Evolutionary conservation across 2,113 vertebrate genomes (phyloP).

Genomic region (Heterochromis multidens): DNA sequence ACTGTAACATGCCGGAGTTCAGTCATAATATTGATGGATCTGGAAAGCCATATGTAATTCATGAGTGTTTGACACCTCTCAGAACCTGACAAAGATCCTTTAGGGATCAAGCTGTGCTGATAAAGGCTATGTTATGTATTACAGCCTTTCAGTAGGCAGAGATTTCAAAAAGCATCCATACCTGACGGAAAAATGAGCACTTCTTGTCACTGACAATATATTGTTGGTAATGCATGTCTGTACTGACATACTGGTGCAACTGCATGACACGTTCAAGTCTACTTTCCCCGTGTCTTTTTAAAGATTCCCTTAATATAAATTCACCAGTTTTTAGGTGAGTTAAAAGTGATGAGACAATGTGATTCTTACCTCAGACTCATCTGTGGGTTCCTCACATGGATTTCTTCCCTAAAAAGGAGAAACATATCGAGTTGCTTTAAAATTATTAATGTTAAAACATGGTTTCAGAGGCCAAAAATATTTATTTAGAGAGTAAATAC

Average conservation of each 20-base stretch:
- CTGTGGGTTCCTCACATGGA: slow-evolving; percentile 86
- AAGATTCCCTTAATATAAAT: neutral
- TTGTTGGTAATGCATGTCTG: slow-evolving; percentile 20
- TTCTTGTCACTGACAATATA: slow-evolving; percentile 16
- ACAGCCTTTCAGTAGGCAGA: slow-evolving; percentile 33
- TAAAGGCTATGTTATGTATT: slow-evolving; percentile 46
- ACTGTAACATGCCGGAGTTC: slow-evolving; percentile 41
- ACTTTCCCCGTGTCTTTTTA: neutral
- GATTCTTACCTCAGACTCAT: slow-evolving; percentile 93
- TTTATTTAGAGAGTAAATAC: neutral
- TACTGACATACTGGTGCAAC: slow-evolving; percentile 38
- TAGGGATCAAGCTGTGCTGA: slow-evolving; percentile 50
- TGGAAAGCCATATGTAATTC: slow-evolving; percentile 64
- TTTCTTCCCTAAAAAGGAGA: slow-evolving; percentile 79
- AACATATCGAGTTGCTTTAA: slow-evolving; percentile 4
- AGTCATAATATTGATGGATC: slow-evolving; percentile 58
- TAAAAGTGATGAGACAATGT: neutral
- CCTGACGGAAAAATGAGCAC: slow-evolving; percentile 40
- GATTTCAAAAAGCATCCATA: slow-evolving; percentile 30
- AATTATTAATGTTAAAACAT: neutral
- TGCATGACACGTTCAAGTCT: neutral
- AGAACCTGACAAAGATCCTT: slow-evolving; percentile 63
- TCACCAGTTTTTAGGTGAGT: neutral
- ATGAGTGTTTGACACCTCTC: slow-evolving; percentile 69
- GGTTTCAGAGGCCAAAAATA: neutral